Conservation (phyloP, 2,113 vertebrate species). For the Amblyornis subalaris region DNA sequence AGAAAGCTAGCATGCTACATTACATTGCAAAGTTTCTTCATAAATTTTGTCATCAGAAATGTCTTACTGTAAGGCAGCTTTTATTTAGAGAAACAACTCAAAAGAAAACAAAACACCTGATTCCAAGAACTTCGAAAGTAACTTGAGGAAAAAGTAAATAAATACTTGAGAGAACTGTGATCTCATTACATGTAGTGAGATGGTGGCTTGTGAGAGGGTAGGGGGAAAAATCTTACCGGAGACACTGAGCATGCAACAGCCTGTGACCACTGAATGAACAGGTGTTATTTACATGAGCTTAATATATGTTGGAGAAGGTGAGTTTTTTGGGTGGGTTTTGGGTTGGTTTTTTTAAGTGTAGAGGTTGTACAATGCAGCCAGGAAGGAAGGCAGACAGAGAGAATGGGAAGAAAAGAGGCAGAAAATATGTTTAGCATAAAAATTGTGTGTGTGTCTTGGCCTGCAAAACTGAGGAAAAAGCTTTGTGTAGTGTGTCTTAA, state of each 20-base stretch:
- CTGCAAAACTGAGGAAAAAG: neutral
- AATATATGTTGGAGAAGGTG: neutral
- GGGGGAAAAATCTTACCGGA: neutral
- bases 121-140: neutral
- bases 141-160: neutral
- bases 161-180: neutral
- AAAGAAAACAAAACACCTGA: neutral
- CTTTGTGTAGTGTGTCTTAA: neutral
- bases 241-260: neutral
- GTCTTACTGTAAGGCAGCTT: neutral
- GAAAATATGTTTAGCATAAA: neutral
- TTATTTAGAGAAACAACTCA: neutral
- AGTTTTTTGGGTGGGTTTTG: neutral
- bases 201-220: neutral
- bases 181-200: neutral
- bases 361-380: neutral
- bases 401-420: constrained; percentile 29
- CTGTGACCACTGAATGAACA: neutral
- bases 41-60: neutral
- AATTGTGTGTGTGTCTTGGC: neutral
- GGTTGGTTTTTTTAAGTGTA: neutral
- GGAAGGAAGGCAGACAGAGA: neutral
- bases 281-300: neutral
- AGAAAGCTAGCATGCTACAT: neutral
- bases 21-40: neutral